Evolutionary conservation across 2,888 invertebrate genomes (phyloP).

Genomic region (Tupiocoris notatus): DNA sequence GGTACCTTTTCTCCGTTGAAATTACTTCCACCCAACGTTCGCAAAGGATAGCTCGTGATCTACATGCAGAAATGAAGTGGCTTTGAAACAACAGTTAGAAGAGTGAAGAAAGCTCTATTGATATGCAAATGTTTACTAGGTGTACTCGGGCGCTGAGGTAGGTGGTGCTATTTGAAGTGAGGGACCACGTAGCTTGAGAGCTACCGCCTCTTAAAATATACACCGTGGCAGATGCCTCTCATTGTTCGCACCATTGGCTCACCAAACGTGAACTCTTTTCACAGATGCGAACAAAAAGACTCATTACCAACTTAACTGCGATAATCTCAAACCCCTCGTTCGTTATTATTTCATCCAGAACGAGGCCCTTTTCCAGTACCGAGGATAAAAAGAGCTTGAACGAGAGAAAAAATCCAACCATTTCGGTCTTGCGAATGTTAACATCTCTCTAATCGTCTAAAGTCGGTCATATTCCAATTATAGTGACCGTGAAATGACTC

Average conservation of each 20-base stretch:
- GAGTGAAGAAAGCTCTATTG: conserved; percentile 25
- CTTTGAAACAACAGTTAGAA: conserved; percentile 13
- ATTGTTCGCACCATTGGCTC: conserved; percentile 10
- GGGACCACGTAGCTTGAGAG: not conserved
- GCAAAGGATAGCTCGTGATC: conserved; percentile 5
- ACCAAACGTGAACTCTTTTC: conserved; percentile 16
- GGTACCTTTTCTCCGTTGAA: not conserved
- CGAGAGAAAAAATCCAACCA: too few relatives aligned
- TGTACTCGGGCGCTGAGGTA: not conserved
- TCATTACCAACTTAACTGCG: conserved; percentile 23
- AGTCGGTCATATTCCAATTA: too few relatives aligned
- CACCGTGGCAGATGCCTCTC: conserved; percentile 7
- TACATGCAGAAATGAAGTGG: conserved; percentile 18
- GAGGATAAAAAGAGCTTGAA: too few relatives aligned
- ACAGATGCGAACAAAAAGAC: conserved; percentile 17
- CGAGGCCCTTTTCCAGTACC: too few relatives aligned
- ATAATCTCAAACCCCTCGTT: conserved; percentile 11
- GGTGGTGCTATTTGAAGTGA: conserved; percentile 13
- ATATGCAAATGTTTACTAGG: conserved; percentile 28
- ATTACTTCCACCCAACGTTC: not conserved
- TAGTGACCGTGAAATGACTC: too few relatives aligned
- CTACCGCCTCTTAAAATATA: conserved; percentile 14
- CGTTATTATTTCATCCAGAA: too few relatives aligned
- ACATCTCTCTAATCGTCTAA: too few relatives aligned
- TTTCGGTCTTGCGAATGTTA: too few relatives aligned